These are phyloP conservation scores for Oryzias javanicus DNA, from an alignment of 2,113 vertebrate species.

Conservation along the genomic window DNA sequence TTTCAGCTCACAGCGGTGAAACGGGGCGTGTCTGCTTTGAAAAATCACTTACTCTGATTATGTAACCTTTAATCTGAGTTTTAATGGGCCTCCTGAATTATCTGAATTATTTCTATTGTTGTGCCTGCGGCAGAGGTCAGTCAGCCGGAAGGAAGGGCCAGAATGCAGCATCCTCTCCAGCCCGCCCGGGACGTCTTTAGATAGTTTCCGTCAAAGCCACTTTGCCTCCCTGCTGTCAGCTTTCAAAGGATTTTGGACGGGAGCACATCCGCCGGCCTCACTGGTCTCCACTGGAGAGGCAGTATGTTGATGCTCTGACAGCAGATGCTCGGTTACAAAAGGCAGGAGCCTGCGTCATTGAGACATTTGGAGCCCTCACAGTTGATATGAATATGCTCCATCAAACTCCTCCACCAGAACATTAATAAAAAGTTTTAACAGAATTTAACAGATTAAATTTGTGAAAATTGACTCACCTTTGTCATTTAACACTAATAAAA, in stretches of 20 bases:
- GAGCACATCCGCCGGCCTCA: constrained; percentile 3
- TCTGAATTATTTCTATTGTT: constrained; percentile 60
- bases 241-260: constrained; percentile 9
- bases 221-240: constrained; percentile 3
- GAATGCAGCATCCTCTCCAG: constrained; percentile 12
- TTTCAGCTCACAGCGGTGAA: constrained; percentile 23
- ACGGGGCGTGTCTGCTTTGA: constrained; percentile 22
- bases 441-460: background rate
- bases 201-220: constrained; percentile 1
- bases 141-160: constrained; percentile 23
- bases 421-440: too few species aligned
- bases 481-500: background rate
- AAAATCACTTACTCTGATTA: constrained; percentile 56
- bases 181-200: background rate
- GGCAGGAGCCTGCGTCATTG: background rate
- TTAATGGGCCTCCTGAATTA: constrained; percentile 60
- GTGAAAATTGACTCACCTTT: background rate
- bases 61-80: constrained; percentile 55
- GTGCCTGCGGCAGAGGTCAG: constrained; percentile 19
- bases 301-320: background rate
- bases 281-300: background rate
- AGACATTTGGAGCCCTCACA: background rate
- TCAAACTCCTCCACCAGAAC: too few species aligned
- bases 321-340: too few species aligned
- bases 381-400: too few species aligned